Evolutionary conservation across 1,140 invertebrate species (phyloP).

Genomic region (Papilio polyxenes): DNA sequence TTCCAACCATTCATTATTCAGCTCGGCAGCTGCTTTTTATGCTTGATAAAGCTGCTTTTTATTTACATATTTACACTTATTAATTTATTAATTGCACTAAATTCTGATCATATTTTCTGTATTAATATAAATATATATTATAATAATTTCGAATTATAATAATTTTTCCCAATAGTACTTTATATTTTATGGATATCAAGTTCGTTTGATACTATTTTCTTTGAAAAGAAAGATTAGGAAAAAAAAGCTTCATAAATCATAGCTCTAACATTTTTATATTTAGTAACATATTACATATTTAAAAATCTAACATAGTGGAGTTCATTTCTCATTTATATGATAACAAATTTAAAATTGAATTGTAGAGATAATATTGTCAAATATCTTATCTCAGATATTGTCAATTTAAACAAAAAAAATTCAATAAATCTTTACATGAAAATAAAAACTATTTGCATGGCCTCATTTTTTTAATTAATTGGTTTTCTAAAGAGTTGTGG

Average conservation of each 20-base stretch:
- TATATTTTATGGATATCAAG: too few relatives aligned
- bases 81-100: neutral
- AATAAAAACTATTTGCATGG: neutral
- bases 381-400: conserved; percentile 5
- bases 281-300: neutral
- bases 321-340: too few relatives aligned
- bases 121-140: neutral
- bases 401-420: neutral
- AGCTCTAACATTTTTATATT: neutral
- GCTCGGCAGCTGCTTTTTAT: neutral
- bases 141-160: neutral
- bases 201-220: neutral
- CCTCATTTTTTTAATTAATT: neutral
- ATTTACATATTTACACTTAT: neutral
- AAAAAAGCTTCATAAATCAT: neutral
- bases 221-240: neutral
- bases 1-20: neutral
- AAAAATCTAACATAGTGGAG: neutral
- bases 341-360: neutral
- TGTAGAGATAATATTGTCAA: neutral
- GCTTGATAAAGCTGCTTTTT: conserved; percentile 20
- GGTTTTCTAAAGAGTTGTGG: too few relatives aligned
- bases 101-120: neutral
- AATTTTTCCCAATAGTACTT: too few relatives aligned
- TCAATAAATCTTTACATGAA: neutral